Evolutionary conservation across 2,797 vertebrate genomes (phyloP).

Genomic region (Acanthiza pusilla): DNA sequence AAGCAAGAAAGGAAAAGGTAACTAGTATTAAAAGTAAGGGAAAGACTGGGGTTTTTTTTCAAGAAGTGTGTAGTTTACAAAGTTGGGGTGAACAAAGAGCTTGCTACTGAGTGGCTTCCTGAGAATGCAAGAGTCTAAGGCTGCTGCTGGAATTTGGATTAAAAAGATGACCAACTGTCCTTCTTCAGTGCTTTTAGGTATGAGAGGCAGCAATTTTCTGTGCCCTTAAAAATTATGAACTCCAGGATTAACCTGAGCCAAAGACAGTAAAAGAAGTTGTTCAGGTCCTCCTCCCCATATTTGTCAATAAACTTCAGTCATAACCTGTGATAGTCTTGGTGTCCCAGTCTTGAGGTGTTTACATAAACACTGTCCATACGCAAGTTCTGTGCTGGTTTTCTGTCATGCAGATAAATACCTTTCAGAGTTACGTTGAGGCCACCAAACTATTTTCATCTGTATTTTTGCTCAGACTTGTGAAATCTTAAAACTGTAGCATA

Average conservation of each 20-base stretch:
- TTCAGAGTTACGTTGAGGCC: neutral
- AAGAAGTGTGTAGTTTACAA: neutral
- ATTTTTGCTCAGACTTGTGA: neutral
- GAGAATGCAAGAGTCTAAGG: neutral
- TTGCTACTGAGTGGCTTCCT: neutral
- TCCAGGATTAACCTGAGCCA: neutral
- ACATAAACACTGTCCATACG: neutral
- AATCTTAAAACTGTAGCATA: neutral
- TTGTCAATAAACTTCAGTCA: neutral
- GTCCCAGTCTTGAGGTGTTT: neutral
- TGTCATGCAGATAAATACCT: neutral
- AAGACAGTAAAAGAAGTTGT: constrained; percentile 3
- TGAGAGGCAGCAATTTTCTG: neutral
- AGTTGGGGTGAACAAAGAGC: neutral
- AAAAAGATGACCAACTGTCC: neutral
- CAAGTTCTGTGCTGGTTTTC: neutral
- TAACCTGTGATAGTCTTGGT: neutral
- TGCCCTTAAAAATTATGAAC: neutral
- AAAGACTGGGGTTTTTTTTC: neutral
- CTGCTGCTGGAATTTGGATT: neutral
- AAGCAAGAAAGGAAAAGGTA: neutral
- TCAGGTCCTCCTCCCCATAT: neutral
- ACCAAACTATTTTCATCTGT: neutral
- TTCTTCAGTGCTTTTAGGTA: neutral
- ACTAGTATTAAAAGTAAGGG: neutral